A percentile compares a stretch with the other conserved stretches of the same genome.
Evolutionary conservation across 2,113 vertebrate genomes (phyloP).

Genomic region (Heloderma charlesbogerti): DNA sequence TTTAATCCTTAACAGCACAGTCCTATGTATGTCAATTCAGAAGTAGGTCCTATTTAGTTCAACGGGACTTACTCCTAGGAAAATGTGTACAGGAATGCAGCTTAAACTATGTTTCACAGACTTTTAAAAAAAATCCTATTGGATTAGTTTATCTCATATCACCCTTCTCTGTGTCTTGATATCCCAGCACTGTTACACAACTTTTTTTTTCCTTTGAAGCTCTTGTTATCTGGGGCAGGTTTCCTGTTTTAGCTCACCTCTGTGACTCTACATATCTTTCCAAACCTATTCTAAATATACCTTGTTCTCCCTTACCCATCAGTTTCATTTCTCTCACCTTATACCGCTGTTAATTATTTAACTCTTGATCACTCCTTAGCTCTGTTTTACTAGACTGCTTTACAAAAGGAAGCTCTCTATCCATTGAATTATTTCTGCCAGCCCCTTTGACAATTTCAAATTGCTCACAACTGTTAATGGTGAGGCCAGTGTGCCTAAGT

Average conservation of each 20-base stretch:
- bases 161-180: neutral
- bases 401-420: neutral
- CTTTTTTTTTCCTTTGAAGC: conserved; percentile 1
- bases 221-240: conserved; percentile 14
- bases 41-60: no score
- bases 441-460: conserved; percentile 1
- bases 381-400: conserved; percentile 9
- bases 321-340: conserved; percentile 19
- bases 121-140: neutral
- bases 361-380: neutral
- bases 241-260: conserved; percentile 21
- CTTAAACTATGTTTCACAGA: neutral
- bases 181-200: neutral
- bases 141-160: neutral
- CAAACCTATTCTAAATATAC: conserved; percentile 9
- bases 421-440: conserved; percentile 9
- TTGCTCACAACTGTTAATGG: neutral
- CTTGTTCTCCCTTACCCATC: conserved; percentile 9
- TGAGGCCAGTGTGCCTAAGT: neutral
- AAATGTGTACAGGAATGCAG: no score
- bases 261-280: conserved; percentile 13
- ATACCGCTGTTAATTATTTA: conserved; percentile 16
- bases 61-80: no score
- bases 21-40: no score
- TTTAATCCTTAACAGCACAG: no score